Evolutionary conservation across 2,888 invertebrate genomes (phyloP).

Genomic region (Synergus japonicus): DNA sequence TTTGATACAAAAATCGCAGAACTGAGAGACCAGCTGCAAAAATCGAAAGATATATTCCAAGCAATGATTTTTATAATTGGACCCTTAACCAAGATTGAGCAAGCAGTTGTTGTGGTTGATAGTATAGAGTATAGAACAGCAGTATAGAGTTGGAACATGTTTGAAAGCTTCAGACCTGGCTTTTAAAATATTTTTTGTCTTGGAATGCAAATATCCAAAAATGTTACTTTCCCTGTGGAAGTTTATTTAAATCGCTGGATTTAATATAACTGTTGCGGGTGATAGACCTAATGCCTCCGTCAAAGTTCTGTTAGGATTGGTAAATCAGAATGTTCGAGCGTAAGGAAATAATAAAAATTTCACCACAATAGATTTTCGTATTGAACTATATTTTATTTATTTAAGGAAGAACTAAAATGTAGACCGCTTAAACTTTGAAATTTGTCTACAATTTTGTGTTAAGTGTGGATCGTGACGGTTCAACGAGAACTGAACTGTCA

Average conservation of each 20-base stretch:
- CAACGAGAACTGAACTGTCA: no score
- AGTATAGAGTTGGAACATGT: neutral
- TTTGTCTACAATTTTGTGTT: no score
- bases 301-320: neutral
- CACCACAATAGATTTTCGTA: no score
- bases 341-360: no score
- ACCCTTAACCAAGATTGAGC: constrained; percentile 16
- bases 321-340: neutral
- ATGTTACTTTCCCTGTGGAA: constrained; percentile 30
- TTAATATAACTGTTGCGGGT: neutral
- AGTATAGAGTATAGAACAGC: neutral
- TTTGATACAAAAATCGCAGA: no score
- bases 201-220: constrained; percentile 42
- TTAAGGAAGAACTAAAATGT: no score
- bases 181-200: constrained; percentile 43
- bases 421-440: no score
- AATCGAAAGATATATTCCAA: neutral
- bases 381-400: no score
- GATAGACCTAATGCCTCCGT: neutral
- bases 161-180: constrained; percentile 40
- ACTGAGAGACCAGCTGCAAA: no score
- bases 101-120: neutral
- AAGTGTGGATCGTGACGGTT: neutral
- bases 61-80: constrained; percentile 15
- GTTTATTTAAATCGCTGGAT: constrained; percentile 42